Percentiles rank a stretch among this genome's conserved stretches.
Conservation (phyloP, 2,888 invertebrate genomes). For the Acanthopleura granulata region DNA sequence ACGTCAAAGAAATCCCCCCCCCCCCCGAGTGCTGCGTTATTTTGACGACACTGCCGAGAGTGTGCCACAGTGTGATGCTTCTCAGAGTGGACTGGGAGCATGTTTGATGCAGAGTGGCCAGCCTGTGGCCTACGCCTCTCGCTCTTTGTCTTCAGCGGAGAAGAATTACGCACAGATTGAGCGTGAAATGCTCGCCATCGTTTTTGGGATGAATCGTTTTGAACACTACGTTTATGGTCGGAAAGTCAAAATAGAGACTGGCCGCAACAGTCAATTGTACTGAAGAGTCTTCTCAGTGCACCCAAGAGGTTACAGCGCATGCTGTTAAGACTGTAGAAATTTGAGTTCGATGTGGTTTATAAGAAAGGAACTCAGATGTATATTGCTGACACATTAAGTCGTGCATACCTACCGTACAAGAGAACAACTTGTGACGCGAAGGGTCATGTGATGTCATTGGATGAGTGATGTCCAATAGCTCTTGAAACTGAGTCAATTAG, state of each 20-base stretch:
- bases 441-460: not conserved
- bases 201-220: constrained; percentile 21
- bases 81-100: constrained; percentile 27
- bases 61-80: constrained; percentile 30
- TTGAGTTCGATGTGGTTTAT: constrained; percentile 24
- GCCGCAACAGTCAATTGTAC: constrained; percentile 26
- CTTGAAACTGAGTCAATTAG: not conserved
- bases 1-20: constrained; percentile 25
- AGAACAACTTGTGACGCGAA: not conserved
- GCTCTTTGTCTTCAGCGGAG: constrained; percentile 27
- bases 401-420: constrained; percentile 13
- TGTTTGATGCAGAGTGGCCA: constrained; percentile 34
- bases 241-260: constrained; percentile 26
- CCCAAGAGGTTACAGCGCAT: constrained; percentile 24
- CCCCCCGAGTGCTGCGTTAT: constrained; percentile 29
- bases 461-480: not conserved
- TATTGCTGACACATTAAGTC: constrained; percentile 26
- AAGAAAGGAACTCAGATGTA: constrained; percentile 30
- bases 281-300: constrained; percentile 23
- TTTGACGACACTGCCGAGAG: constrained; percentile 29
- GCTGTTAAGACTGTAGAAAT: constrained; percentile 30
- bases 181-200: not conserved
- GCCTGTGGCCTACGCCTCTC: constrained; percentile 35
- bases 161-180: constrained; percentile 29
- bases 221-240: constrained; percentile 26